These are phyloP conservation scores for Steinernema scapterisci DNA, from an alignment of 2,888 invertebrate species.

Conservation along the genomic window DNA sequence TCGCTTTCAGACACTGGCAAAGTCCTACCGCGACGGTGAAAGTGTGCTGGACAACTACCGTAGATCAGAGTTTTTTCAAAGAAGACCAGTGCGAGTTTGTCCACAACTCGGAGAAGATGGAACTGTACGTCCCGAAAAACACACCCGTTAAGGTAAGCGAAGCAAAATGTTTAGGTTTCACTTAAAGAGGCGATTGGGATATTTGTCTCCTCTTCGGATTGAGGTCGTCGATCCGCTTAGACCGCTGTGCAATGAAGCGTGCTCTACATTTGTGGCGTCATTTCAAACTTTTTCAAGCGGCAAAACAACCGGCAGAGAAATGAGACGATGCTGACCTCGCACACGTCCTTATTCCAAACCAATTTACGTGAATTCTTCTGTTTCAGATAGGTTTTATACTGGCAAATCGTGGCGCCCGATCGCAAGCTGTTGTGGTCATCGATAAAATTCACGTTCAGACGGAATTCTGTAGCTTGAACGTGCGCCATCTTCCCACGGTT, in stretches of 20 bases:
- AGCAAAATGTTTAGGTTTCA: not conserved
- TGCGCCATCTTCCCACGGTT: slow-evolving; percentile 16
- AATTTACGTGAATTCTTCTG: not conserved
- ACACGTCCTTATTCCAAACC: not conserved
- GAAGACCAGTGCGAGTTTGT: slow-evolving; percentile 2
- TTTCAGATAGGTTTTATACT: not conserved
- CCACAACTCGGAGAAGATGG: not conserved
- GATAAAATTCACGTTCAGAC: slow-evolving; percentile 36
- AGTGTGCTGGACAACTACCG: slow-evolving; percentile 47
- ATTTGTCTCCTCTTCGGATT: not conserved
- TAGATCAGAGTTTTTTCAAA: slow-evolving; percentile 33
- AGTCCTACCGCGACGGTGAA: slow-evolving; percentile 48
- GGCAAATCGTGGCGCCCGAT: not conserved
- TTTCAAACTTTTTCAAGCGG: not conserved
- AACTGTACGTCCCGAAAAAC: slow-evolving; percentile 26
- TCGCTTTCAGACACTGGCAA: slow-evolving; percentile 53
- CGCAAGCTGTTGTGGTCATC: slow-evolving; percentile 24
- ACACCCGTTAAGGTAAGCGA: slow-evolving; percentile 10
- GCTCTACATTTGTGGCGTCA: not conserved
- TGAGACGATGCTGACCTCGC: not conserved
- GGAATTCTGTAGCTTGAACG: slow-evolving; percentile 35
- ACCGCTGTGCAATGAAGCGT: not conserved
- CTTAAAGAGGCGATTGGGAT: not conserved
- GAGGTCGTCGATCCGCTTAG: slow-evolving; percentile 31
- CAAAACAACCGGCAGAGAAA: not conserved